Base-by-base conservation (phyloP, 2,113 vertebrate genomes). In the Burhinus oedicnemus region DNA sequence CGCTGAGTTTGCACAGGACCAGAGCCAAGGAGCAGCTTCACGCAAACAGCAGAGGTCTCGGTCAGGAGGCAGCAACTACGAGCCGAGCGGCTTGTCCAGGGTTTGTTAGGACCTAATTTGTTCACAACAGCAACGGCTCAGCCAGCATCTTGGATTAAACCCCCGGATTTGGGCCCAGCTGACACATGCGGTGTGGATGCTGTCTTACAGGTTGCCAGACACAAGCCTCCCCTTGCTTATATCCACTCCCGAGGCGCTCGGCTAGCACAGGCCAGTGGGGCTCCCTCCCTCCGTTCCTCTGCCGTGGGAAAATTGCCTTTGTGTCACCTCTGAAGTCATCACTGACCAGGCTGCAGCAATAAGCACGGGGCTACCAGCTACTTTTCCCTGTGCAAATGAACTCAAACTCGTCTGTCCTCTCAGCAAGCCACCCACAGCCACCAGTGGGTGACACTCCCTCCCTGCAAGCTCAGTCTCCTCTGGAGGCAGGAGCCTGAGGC, bases 21-120 rank as follows among this genome's bases (percentile, higher is more conserved):
- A 71, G 51, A 89, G 92, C 88, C 94, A 96, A 95, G 54, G 66
- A 90, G 75, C 75, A 92, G 88, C 82, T 88, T 90, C 62, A 34
- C 2, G 4, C 57, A 23, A 84, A 76, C 65, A 90, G 65, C 54
- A 69, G 58, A 83, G 65, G 45, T 70, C 74, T 82, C 1, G 0
- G 69, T 62, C 65, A 80, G 83, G 45, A 94, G 82, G 78, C 83
- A 70, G 49, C 34, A 38, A 40, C 9, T n/a, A n/a, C 5, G 22
- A 84, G 66, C 66, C 8, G 11, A 83, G 54, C 65, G 36, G 40
- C 12, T 86, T 58, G 27, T 60, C 83, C 34, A 9, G 29, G 18
- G 21, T 45, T 87, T 78, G 70, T 58, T 70, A 74, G 62, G 62
- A 83, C 45, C 34, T 47, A 36, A 86, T 92, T 93, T 80, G 83